Percentiles rank a stretch among this genome's conserved stretches.
phyloP scores from a whole-genome alignment of 2,797 vertebrate genomes.

The Vipera latastei region DNA sequence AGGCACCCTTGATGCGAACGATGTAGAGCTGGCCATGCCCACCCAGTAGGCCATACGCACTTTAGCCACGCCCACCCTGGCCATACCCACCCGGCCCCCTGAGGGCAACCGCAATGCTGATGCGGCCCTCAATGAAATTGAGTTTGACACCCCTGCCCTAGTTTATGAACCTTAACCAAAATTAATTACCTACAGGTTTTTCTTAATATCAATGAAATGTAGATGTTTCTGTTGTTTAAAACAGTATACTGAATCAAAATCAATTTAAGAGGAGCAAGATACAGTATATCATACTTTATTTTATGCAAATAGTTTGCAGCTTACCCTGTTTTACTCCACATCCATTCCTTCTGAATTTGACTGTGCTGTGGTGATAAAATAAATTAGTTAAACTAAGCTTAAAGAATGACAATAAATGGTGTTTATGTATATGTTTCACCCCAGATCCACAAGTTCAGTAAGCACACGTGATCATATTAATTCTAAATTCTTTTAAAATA shows the following conservation, averaged over 20 bases:
- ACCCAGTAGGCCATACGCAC: too few relatives aligned
- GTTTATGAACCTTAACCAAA: background rate
- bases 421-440: background rate
- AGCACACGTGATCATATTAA: background rate
- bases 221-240: background rate
- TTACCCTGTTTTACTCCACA: background rate
- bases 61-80: too few relatives aligned
- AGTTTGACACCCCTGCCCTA: too few relatives aligned
- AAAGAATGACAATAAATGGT: background rate
- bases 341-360: background rate
- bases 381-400: background rate
- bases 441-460: background rate
- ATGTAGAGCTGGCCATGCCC: too few relatives aligned
- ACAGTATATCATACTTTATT: background rate
- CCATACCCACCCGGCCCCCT: too few relatives aligned
- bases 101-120: too few relatives aligned
- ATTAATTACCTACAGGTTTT: background rate
- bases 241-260: background rate
- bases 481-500: background rate
- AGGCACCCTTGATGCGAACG: too few relatives aligned
- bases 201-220: background rate
- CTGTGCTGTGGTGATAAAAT: background rate
- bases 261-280: background rate
- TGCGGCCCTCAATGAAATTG: too few relatives aligned
- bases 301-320: background rate